Evolutionary conservation across 2,797 vertebrate genomes (phyloP).

Genomic region (Nyctibius grandis): DNA sequence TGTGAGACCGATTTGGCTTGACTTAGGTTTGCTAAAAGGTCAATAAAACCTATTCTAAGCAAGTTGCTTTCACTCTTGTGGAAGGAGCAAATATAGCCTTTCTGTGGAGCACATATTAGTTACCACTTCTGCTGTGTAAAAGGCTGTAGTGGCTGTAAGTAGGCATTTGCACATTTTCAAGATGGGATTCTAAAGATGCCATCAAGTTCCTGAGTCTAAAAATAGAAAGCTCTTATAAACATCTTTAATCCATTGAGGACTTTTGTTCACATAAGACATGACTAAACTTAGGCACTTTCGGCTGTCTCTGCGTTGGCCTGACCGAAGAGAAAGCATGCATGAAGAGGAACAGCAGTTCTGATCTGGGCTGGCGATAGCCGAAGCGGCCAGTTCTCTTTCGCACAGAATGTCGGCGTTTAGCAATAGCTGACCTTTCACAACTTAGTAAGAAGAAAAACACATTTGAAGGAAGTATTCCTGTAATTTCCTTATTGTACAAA

Average conservation of each 20-base stretch:
- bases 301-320: background rate
- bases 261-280: background rate
- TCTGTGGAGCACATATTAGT: background rate
- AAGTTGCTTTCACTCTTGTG: background rate
- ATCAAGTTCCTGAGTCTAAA: background rate
- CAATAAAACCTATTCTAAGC: background rate
- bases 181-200: background rate
- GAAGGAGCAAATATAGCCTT: background rate
- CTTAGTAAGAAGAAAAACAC: background rate
- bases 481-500: constrained; percentile 31
- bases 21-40: background rate
- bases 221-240: background rate
- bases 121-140: background rate
- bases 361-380: accelerated
- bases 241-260: background rate
- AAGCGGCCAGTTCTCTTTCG: constrained; percentile 16
- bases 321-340: background rate
- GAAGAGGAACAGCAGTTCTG: background rate
- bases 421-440: constrained; percentile 47
- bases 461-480: constrained; percentile 17
- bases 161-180: background rate
- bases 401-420: background rate
- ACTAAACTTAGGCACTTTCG: background rate
- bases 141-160: background rate
- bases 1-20: background rate